A percentile compares a stretch with the other conserved stretches of the same genome.
These are phyloP conservation scores for Nemurella pictetii DNA, from an alignment of 2,888 invertebrate genomes.

Conservation along the genomic window DNA sequence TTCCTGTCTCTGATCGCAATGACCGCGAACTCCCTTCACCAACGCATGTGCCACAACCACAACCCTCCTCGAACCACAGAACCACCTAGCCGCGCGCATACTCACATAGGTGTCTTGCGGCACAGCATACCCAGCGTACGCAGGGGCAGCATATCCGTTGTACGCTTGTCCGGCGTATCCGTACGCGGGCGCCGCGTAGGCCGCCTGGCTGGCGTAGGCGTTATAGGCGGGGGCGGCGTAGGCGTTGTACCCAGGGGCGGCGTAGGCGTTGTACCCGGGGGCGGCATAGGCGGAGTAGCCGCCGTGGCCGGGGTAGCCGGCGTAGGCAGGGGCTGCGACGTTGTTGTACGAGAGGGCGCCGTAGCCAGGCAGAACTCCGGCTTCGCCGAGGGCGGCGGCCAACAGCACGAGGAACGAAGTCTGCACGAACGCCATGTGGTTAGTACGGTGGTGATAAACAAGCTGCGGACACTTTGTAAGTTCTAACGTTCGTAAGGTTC, in stretches of 20 bases:
- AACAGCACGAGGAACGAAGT: background rate
- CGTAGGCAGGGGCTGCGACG: background rate
- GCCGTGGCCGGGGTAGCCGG: background rate
- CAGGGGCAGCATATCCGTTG: background rate
- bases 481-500: too few relatives aligned
- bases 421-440: too few relatives aligned
- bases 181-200: background rate
- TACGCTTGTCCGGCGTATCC: background rate
- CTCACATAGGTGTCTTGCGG: constrained; percentile 30
- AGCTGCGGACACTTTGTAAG: too few relatives aligned
- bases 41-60: too few relatives aligned
- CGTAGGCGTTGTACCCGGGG: constrained; percentile 28
- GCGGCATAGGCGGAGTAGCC: background rate
- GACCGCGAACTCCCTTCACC: too few relatives aligned
- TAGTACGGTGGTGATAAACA: too few relatives aligned
- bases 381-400: constrained; percentile 13
- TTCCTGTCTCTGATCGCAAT: too few relatives aligned
- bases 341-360: background rate
- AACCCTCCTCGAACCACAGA: too few relatives aligned
- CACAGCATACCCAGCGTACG: background rate
- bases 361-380: constrained; percentile 10
- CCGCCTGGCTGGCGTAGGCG: background rate
- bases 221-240: constrained; percentile 5
- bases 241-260: background rate
- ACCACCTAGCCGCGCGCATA: too few relatives aligned